These are phyloP conservation scores for Paramisgurnus dabryanus DNA, from an alignment of 2,113 vertebrate species.

Conservation along the genomic window DNA sequence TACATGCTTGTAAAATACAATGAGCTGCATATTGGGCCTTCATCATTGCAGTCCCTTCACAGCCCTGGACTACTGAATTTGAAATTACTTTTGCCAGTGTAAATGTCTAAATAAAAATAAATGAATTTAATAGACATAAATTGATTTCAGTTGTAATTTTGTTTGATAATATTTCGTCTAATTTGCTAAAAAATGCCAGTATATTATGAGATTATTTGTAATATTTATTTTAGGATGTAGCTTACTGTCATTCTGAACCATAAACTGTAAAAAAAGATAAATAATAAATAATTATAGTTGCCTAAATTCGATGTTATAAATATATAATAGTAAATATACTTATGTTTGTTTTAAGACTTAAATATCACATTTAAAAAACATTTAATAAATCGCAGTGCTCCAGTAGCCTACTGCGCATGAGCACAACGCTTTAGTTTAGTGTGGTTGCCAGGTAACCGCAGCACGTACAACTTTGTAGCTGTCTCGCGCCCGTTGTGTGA, in stretches of 20 bases:
- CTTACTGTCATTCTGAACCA: too few species aligned
- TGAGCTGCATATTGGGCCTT: neutral
- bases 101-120: constrained; percentile 32
- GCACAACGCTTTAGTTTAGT: neutral
- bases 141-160: too few species aligned
- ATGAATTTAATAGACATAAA: neutral
- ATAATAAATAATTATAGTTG: too few species aligned
- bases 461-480: neutral
- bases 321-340: too few species aligned
- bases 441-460: constrained; percentile 47
- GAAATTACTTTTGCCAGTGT: constrained; percentile 5
- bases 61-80: neutral
- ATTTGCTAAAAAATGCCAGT: neutral
- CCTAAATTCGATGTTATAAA: too few species aligned
- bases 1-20: constrained; percentile 19
- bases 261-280: too few species aligned
- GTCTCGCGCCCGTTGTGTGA: neutral
- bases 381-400: too few species aligned
- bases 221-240: too few species aligned
- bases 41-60: neutral
- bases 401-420: neutral
- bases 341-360: neutral
- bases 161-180: neutral
- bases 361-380: neutral
- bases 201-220: neutral